Evolutionary conservation across 2,888 invertebrate species (phyloP).

Genomic region (Beris morrisii): DNA sequence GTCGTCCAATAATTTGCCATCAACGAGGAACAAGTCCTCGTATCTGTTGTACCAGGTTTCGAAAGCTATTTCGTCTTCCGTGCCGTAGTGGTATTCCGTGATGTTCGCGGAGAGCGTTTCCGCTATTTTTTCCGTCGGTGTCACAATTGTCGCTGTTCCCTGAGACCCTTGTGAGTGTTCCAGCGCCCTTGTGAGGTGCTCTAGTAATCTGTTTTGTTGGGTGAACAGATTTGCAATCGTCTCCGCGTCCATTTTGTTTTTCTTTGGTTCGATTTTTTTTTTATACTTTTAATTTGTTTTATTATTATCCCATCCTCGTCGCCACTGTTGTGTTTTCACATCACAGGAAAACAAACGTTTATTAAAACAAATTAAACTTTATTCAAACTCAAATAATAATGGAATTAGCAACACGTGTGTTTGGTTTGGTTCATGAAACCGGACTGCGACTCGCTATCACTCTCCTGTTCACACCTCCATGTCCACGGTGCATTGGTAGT

Average conservation of each 20-base stretch:
- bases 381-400: too few relatives aligned
- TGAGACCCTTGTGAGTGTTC: background rate
- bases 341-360: constrained; percentile 11
- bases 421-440: too few relatives aligned
- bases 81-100: background rate
- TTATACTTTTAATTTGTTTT: background rate
- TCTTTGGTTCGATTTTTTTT: background rate
- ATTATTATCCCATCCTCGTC: background rate
- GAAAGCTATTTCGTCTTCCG: background rate
- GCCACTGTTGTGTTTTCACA: constrained; percentile 10
- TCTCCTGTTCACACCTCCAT: too few relatives aligned
- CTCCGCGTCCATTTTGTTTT: background rate
- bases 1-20: constrained; percentile 35
- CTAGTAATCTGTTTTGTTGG: background rate
- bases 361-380: too few relatives aligned
- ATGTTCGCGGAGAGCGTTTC: background rate
- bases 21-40: constrained; percentile 3
- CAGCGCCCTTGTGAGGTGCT: background rate
- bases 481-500: too few relatives aligned
- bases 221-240: too few relatives aligned
- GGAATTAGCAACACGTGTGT: too few relatives aligned
- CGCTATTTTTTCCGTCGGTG: background rate
- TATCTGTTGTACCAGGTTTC: background rate
- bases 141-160: constrained; percentile 40
- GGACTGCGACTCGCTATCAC: too few relatives aligned